phyloP scores from a whole-genome alignment of 2,797 vertebrate genomes.

The Glossophaga mutica region DNA sequence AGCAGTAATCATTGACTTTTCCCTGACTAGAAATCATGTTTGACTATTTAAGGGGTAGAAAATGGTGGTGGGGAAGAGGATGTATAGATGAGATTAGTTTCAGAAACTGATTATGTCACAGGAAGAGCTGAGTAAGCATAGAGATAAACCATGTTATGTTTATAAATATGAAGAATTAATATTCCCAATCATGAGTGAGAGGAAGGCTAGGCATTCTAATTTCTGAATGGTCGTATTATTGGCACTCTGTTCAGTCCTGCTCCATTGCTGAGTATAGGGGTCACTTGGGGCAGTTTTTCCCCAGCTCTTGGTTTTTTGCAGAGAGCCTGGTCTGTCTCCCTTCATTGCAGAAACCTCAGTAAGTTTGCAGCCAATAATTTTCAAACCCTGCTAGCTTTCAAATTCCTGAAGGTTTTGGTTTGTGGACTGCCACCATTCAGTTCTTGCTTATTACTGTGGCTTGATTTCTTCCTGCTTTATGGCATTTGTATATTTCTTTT shows the following conservation, averaged over 20 bases:
- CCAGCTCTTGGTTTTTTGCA: neutral
- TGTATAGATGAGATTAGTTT: neutral
- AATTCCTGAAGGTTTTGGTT: neutral
- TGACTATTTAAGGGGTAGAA: neutral
- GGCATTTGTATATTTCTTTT: slow-evolving; percentile 1
- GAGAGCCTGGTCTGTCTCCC: neutral
- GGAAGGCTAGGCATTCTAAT: neutral
- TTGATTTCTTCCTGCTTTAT: slow-evolving; percentile 8
- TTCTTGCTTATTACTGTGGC: neutral
- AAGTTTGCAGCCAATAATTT: neutral
- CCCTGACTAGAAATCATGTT: slow-evolving; percentile 2
- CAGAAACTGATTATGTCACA: slow-evolving; percentile 11
- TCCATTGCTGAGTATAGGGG: neutral
- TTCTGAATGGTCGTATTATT: neutral
- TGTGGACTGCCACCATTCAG: neutral
- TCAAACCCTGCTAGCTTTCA: neutral
- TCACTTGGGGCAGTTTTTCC: neutral
- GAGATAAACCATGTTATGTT: neutral
- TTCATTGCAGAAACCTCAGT: neutral
- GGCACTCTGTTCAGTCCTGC: neutral
- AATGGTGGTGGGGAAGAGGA: neutral
- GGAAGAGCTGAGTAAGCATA: neutral
- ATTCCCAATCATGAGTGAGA: neutral
- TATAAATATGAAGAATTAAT: neutral
- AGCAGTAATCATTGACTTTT: neutral